Evolutionary conservation across 2,113 vertebrate species (phyloP).

Genomic region (Alectura lathami): DNA sequence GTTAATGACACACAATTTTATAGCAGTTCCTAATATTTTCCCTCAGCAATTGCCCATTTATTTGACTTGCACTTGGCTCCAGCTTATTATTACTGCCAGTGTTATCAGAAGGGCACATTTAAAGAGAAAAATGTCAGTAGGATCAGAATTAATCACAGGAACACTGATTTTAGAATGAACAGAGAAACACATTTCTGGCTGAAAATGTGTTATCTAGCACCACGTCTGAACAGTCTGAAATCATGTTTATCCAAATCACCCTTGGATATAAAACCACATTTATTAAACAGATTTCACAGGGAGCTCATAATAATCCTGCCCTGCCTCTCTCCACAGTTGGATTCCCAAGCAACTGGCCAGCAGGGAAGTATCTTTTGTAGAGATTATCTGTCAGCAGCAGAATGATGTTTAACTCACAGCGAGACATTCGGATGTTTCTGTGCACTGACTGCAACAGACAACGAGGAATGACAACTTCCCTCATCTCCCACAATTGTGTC

Average conservation of each 20-base stretch:
- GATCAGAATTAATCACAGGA: neutral
- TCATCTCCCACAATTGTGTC: neutral
- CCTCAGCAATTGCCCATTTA: constrained; percentile 32
- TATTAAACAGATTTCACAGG: neutral
- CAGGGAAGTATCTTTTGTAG: neutral
- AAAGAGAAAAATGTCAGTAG: neutral
- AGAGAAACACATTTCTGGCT: neutral
- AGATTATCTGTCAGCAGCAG: neutral
- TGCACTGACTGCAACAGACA: neutral
- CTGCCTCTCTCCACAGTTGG: neutral
- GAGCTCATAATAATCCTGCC: neutral
- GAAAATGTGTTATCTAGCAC: neutral
- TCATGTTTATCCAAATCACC: neutral
- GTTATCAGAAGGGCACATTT: neutral
- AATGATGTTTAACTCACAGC: neutral
- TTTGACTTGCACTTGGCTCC: constrained; percentile 59
- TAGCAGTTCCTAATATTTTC: constrained; percentile 39
- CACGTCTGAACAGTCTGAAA: neutral
- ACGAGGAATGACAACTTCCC: neutral
- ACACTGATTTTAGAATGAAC: neutral
- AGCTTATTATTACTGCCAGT: neutral
- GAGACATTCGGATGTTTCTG: neutral
- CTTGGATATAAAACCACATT: neutral
- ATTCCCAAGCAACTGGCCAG: neutral
- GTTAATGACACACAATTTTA: constrained; percentile 49